Evolutionary conservation across 2,113 vertebrate genomes (phyloP).

Genomic region (Antennarius striatus): DNA sequence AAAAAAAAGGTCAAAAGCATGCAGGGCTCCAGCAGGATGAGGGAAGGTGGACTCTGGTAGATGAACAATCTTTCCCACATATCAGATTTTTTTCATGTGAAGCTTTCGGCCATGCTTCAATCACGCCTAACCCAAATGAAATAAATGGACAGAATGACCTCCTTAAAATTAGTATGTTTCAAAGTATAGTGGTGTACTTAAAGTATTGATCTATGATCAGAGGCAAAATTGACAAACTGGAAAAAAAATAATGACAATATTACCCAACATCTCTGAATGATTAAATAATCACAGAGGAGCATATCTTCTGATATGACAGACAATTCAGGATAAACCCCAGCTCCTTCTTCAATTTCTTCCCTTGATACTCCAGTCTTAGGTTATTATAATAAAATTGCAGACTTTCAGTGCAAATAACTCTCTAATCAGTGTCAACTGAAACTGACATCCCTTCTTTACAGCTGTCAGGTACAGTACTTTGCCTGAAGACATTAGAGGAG

Average conservation of each 20-base stretch:
- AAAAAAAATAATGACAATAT: neutral
- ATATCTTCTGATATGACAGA: conserved; percentile 2
- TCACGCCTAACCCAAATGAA: too few species aligned
- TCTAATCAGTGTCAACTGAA: conserved; percentile 43
- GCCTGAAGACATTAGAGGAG: conserved; percentile 46
- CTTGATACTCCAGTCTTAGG: neutral
- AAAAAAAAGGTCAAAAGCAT: too few species aligned
- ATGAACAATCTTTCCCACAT: too few species aligned
- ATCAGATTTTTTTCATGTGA: too few species aligned
- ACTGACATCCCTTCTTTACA: conserved; percentile 35
- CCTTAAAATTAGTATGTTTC: too few species aligned
- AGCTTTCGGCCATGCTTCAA: too few species aligned
- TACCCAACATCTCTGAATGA: neutral
- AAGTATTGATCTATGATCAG: conserved; percentile 16
- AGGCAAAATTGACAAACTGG: conserved; percentile 2
- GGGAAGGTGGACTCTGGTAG: too few species aligned
- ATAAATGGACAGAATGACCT: too few species aligned
- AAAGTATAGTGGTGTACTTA: too few species aligned
- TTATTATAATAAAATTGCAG: conserved; percentile 16
- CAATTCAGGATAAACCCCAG: neutral
- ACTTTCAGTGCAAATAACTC: neutral
- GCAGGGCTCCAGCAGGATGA: too few species aligned
- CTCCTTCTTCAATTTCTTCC: neutral
- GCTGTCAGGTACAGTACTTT: conserved; percentile 42
- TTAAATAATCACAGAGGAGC: conserved; percentile 1